Conservation (phyloP, 2,113 vertebrate genomes). For the Australoheros scitulus region DNA sequence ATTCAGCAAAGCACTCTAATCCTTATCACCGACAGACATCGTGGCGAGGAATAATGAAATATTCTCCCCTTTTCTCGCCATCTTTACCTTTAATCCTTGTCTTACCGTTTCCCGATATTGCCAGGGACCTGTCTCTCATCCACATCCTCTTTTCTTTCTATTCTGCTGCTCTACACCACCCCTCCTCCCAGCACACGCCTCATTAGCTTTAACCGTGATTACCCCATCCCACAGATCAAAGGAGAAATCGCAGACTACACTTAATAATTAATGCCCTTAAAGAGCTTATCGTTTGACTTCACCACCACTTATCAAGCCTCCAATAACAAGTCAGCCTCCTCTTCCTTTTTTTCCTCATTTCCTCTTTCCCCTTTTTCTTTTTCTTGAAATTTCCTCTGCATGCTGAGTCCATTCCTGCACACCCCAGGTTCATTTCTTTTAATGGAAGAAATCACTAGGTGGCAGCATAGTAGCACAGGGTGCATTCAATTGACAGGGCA, state of each 20-base stretch:
- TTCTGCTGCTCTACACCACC: not conserved
- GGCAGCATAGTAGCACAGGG: slow-evolving; percentile 71
- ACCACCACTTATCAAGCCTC: not conserved
- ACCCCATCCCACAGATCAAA: slow-evolving; percentile 43
- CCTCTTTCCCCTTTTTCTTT: not conserved
- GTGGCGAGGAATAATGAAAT: not conserved
- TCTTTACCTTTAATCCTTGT: not conserved
- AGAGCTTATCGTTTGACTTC: slow-evolving; percentile 27
- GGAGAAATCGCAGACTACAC: slow-evolving; percentile 27
- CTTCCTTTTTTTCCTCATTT: not conserved
- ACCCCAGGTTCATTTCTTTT: not conserved
- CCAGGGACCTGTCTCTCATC: not conserved
- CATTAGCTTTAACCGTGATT: slow-evolving; percentile 46
- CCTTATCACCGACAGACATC: not conserved
- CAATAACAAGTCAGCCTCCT: not conserved
- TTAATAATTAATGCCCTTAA: slow-evolving; percentile 57
- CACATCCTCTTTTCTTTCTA: not conserved
- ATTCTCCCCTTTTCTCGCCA: not conserved
- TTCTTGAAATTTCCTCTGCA: not conserved
- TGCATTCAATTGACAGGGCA: slow-evolving; percentile 18
- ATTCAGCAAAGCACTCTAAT: not conserved
- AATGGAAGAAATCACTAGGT: slow-evolving; percentile 65
- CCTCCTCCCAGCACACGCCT: slow-evolving; percentile 22
- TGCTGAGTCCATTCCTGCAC: not conserved
- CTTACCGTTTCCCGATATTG: not conserved